Percentiles rank a stretch among this genome's conserved stretches.
phyloP scores from a whole-genome alignment of 2,888 invertebrate species.

The Chironomus riparius region DNA sequence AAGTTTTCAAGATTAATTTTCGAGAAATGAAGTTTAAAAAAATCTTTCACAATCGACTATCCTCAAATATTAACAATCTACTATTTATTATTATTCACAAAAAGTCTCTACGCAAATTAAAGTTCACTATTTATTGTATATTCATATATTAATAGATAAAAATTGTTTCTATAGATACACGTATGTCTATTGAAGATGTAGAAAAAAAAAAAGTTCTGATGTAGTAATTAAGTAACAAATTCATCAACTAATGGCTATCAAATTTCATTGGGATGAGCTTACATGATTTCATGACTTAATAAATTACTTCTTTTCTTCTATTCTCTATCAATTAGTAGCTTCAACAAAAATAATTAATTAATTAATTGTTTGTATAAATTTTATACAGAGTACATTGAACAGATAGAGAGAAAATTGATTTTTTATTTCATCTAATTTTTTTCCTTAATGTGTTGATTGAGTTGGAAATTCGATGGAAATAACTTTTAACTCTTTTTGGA shows the following conservation, averaged over 20 bases:
- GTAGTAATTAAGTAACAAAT: slow-evolving; percentile 12
- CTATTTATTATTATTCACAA: neutral
- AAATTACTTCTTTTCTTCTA: neutral
- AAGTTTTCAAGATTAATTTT: too few species aligned
- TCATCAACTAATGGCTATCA: slow-evolving; percentile 15
- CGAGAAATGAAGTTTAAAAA: too few species aligned
- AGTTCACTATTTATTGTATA: too few species aligned
- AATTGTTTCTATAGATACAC: neutral
- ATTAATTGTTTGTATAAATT: neutral
- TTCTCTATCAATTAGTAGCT: slow-evolving; percentile 11
- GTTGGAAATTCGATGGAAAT: neutral
- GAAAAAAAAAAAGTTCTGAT: slow-evolving; percentile 5
- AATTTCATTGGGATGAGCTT: slow-evolving; percentile 12
- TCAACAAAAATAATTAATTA: neutral
- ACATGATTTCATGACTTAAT: neutral
- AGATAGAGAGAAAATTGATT: neutral
- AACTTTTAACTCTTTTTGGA: too few species aligned
- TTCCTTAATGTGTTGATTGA: neutral
- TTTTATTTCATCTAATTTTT: neutral
- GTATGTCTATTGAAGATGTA: neutral
- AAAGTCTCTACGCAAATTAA: neutral
- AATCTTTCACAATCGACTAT: neutral
- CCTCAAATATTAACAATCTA: neutral
- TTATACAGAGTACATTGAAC: neutral
- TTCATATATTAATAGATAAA: too few species aligned